A percentile compares a stretch with the other conserved stretches of the same genome.
These are phyloP conservation scores for Caenorhabditis wallacei DNA, from an alignment of 2,888 invertebrate genomes.

Conservation along the genomic window DNA sequence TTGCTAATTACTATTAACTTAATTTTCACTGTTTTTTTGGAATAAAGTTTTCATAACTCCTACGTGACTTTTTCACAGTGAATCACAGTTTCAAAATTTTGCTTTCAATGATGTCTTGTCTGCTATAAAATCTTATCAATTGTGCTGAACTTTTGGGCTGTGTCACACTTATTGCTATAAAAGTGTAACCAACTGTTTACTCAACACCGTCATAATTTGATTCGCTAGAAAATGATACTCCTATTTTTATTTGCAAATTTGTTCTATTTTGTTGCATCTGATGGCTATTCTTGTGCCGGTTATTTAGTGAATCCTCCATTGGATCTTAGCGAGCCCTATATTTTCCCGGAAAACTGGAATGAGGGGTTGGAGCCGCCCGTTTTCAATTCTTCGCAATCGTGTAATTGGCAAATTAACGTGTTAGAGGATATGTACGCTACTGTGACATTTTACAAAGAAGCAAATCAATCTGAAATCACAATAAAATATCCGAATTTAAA, in stretches of 20 bases:
- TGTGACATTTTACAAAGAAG: slow-evolving; percentile 18
- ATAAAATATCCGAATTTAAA: neutral
- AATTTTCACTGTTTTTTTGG: neutral
- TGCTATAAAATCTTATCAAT: neutral
- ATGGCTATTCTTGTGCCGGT: slow-evolving; percentile 13
- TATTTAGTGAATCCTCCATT: neutral
- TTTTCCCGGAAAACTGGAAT: slow-evolving; percentile 22
- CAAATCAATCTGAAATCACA: slow-evolving; percentile 3
- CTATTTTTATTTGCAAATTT: neutral
- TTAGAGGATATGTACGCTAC: slow-evolving; percentile 6
- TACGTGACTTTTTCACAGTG: too few relatives aligned
- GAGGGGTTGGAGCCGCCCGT: neutral
- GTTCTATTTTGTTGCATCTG: neutral
- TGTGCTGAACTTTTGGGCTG: too few relatives aligned
- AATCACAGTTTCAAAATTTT: too few relatives aligned
- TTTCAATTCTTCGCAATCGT: neutral
- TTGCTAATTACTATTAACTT: neutral
- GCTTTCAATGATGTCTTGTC: neutral
- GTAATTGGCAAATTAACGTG: slow-evolving; percentile 32
- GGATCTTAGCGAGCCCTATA: neutral
- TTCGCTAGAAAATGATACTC: neutral
- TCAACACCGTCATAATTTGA: too few relatives aligned
- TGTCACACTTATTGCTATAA: too few relatives aligned
- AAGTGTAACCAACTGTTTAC: too few relatives aligned
- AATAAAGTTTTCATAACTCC: too few relatives aligned